Conservation (phyloP, 1,140 invertebrate species). For the Rhagoletis pomonella region DNA sequence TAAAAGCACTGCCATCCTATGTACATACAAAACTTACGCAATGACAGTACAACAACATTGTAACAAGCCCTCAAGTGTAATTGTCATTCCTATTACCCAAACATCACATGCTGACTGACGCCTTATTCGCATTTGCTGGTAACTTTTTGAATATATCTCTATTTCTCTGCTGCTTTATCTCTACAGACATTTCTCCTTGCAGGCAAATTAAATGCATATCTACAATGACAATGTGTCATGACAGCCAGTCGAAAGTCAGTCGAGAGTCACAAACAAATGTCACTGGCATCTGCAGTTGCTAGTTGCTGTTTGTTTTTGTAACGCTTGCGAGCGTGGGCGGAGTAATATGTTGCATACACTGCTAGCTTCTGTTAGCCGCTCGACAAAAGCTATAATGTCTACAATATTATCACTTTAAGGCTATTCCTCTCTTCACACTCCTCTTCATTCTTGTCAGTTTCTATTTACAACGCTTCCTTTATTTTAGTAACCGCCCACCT, state of each 20-base stretch:
- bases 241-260: conserved; percentile 21
- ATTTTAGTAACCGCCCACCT: not conserved
- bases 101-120: not conserved
- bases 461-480: not conserved
- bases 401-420: not conserved
- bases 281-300: conserved; percentile 28
- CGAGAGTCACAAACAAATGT: conserved; percentile 38
- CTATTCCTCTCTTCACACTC: not conserved
- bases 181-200: not conserved
- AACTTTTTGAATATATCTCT: not conserved
- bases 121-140: not conserved
- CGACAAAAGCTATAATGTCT: not conserved
- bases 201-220: conserved; percentile 32
- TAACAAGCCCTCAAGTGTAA: conserved; percentile 47
- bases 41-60: not conserved
- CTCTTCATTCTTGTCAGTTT: not conserved
- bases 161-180: not conserved
- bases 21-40: not conserved
- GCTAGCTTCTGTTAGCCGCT: not conserved
- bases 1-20: not conserved
- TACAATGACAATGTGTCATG: conserved; percentile 43
- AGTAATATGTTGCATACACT: not conserved
- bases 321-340: not conserved
- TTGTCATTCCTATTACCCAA: conserved; percentile 41
- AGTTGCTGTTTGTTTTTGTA: not conserved